These are phyloP conservation scores for Oryzias sinensis DNA, from an alignment of 2,797 vertebrate species.

Conservation along the genomic window DNA sequence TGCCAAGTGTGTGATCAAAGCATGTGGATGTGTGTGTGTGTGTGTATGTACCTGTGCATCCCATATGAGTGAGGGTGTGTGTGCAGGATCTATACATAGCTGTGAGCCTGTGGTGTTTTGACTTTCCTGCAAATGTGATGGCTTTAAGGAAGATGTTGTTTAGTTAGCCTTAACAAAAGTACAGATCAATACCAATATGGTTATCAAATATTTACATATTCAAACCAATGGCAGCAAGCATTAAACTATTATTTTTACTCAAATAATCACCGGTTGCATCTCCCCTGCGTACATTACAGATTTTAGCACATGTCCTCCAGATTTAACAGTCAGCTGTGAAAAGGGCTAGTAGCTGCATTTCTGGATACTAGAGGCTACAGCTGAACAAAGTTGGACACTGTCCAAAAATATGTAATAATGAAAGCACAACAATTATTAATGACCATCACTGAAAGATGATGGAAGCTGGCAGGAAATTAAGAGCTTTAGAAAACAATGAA, in stretches of 20 bases:
- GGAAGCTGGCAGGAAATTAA: conserved; percentile 8
- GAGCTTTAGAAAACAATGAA: conserved; percentile 4
- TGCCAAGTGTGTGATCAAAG: conserved; percentile 66
- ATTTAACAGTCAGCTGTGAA: conserved; percentile 15
- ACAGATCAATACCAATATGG: conserved; percentile 6
- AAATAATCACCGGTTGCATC: too few species aligned
- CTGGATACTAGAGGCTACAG: neutral
- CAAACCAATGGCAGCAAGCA: neutral
- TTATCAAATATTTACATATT: neutral
- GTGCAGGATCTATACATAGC: conserved; percentile 1
- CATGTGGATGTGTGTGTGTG: conserved; percentile 15
- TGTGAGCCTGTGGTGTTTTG: conserved; percentile 11
- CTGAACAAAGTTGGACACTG: conserved; percentile 3
- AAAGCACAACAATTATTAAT: conserved; percentile 8
- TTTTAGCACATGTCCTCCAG: conserved; percentile 10
- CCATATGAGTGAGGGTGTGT: neutral
- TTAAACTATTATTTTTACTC: neutral
- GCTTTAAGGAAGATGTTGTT: conserved; percentile 2
- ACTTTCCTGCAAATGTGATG: conserved; percentile 4
- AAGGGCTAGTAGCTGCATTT: neutral
- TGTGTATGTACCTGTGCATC: conserved; percentile 5
- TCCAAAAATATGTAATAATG: neutral
- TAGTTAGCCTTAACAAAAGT: neutral
- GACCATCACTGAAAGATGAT: conserved; percentile 3
- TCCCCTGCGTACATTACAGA: neutral